Conservation (phyloP, 2,797 vertebrate genomes). For the Harpagifer antarcticus region DNA sequence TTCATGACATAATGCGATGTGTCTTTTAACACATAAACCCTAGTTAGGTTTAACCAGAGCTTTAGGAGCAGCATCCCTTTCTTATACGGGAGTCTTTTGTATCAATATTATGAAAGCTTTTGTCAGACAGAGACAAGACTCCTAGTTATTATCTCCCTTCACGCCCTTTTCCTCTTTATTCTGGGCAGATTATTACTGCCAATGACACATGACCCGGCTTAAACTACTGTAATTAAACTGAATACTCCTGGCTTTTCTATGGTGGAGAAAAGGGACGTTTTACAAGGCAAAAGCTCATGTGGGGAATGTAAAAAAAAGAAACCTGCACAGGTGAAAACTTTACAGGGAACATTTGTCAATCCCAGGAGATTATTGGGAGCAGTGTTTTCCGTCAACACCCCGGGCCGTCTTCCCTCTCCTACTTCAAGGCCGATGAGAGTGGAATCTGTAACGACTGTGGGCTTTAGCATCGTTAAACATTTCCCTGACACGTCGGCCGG, state of each 20-base stretch:
- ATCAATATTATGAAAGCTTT: constrained; percentile 77
- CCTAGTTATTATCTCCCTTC: constrained; percentile 80
- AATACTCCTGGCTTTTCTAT: constrained; percentile 48
- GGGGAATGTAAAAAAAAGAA: constrained; percentile 45
- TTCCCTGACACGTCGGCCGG: constrained; percentile 84
- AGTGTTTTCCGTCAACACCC: constrained; percentile 73
- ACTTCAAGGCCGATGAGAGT: constrained; percentile 76
- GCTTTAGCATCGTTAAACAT: constrained; percentile 89
- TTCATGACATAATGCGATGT: constrained; percentile 53
- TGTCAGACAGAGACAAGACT: constrained; percentile 86
- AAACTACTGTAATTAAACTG: constrained; percentile 67
- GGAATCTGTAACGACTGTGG: constrained; percentile 85
- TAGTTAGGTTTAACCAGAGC: constrained; percentile 73
- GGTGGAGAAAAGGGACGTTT: background rate
- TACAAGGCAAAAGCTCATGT: constrained; percentile 25
- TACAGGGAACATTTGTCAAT: constrained; percentile 58
- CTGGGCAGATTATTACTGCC: constrained; percentile 58
- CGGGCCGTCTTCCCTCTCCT: constrained; percentile 52
- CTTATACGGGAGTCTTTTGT: constrained; percentile 70
- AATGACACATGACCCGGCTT: constrained; percentile 66
- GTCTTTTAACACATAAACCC: constrained; percentile 49
- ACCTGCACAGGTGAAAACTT: constrained; percentile 69
- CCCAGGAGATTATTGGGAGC: constrained; percentile 68
- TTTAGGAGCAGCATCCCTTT: constrained; percentile 62
- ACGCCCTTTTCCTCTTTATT: constrained; percentile 79